Percentiles rank a stretch among this genome's conserved stretches.
These are phyloP conservation scores for Anguilla obscura DNA, from an alignment of 2,797 vertebrate species.

Conservation along the genomic window DNA sequence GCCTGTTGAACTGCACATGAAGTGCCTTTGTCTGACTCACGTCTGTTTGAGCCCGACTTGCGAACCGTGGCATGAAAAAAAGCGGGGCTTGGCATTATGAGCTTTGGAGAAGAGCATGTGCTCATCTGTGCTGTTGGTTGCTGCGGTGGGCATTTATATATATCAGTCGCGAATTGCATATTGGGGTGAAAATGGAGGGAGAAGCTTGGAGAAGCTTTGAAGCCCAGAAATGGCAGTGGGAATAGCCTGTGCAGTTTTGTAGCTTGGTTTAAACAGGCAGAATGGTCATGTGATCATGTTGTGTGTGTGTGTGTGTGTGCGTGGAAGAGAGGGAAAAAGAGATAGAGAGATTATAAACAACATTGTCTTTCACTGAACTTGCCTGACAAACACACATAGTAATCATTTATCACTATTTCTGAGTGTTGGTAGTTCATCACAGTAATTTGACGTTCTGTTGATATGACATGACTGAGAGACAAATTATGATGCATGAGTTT, in stretches of 20 bases:
- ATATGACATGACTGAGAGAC: not conserved
- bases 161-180: not conserved
- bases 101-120: not conserved
- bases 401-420: not conserved
- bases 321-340: not conserved
- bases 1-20: not conserved
- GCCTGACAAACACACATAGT: not conserved
- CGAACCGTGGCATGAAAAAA: not conserved
- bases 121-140: not conserved
- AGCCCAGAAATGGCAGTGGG: not conserved
- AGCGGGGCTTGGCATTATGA: not conserved
- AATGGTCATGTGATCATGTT: not conserved
- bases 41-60: not conserved
- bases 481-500: not conserved
- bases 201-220: not conserved
- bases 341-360: not conserved
- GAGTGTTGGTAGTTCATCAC: not conserved
- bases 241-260: not conserved
- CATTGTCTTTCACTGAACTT: not conserved
- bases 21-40: not conserved
- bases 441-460: not conserved
- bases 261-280: not conserved
- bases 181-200: not conserved
- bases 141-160: not conserved
- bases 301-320: not conserved